Evolutionary conservation across 2,888 invertebrate species (phyloP).

Genomic region (Epirrhoe alternata): DNA sequence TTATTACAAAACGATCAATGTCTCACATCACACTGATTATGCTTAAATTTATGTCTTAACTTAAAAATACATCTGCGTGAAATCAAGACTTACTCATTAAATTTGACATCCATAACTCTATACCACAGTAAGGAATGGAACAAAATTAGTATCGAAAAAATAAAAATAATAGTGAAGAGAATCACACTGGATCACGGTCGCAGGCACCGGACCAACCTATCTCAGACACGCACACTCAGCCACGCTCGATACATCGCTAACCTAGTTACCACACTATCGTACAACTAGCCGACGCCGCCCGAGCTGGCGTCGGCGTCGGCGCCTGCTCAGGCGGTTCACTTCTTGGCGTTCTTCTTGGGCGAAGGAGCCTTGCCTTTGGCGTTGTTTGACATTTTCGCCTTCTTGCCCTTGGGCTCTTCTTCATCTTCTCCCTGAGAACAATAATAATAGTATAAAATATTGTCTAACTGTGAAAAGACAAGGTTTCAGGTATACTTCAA

Average conservation of each 20-base stretch:
- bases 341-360: conserved; percentile 89
- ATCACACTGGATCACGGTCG: conserved; percentile 66
- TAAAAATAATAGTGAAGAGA: conserved; percentile 64
- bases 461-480: neutral
- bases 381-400: conserved; percentile 90
- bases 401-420: conserved; percentile 92
- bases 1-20: conserved; percentile 69
- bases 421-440: conserved; percentile 87
- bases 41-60: conserved; percentile 76
- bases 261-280: conserved; percentile 75
- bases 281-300: conserved; percentile 57
- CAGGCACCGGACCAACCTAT: conserved; percentile 63
- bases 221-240: conserved; percentile 63
- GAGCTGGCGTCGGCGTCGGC: conserved; percentile 45
- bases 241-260: conserved; percentile 70
- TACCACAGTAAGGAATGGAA: conserved; percentile 84
- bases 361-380: conserved; percentile 88
- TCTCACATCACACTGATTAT: conserved; percentile 76
- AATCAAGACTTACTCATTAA: conserved; percentile 71
- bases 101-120: conserved; percentile 78
- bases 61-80: conserved; percentile 76
- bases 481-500: neutral
- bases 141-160: conserved; percentile 69
- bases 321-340: conserved; percentile 65
- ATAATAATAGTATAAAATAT: conserved; percentile 11